phyloP scores from a whole-genome alignment of 1,140 invertebrate genomes.

The Temnothorax nylanderi region DNA sequence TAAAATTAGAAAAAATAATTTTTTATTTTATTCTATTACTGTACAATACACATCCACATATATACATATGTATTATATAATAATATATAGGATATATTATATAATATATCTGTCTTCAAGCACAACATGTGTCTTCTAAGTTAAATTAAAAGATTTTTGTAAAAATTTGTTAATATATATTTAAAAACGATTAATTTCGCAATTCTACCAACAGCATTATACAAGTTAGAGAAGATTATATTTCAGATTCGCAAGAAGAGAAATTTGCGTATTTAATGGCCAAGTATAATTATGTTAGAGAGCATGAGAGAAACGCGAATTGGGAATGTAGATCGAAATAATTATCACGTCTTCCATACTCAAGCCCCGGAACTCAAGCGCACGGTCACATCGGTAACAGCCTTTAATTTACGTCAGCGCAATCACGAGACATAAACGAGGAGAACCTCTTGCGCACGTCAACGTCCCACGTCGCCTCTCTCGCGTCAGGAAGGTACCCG shows the following conservation, averaged over 20 bases:
- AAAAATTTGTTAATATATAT: background rate
- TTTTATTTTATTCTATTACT: background rate
- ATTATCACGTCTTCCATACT: background rate
- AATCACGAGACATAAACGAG: constrained; percentile 25
- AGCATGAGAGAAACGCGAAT: background rate
- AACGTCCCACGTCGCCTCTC: background rate
- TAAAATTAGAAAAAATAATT: background rate
- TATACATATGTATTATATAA: background rate
- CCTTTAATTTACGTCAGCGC: constrained; percentile 31
- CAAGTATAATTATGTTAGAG: background rate
- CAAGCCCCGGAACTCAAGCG: background rate
- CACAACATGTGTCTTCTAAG: background rate
- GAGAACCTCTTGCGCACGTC: constrained; percentile 29
- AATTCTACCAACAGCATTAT: background rate
- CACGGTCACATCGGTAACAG: background rate
- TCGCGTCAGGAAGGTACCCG: background rate
- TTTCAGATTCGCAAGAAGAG: background rate
- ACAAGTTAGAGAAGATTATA: constrained; percentile 5
- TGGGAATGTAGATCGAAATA: background rate
- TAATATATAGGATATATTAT: background rate
- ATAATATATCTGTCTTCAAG: background rate
- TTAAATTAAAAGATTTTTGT: background rate
- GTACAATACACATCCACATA: background rate
- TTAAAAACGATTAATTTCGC: background rate
- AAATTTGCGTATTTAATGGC: background rate